Conservation (phyloP, 2,797 vertebrate species). For the Catharus ustulatus region DNA sequence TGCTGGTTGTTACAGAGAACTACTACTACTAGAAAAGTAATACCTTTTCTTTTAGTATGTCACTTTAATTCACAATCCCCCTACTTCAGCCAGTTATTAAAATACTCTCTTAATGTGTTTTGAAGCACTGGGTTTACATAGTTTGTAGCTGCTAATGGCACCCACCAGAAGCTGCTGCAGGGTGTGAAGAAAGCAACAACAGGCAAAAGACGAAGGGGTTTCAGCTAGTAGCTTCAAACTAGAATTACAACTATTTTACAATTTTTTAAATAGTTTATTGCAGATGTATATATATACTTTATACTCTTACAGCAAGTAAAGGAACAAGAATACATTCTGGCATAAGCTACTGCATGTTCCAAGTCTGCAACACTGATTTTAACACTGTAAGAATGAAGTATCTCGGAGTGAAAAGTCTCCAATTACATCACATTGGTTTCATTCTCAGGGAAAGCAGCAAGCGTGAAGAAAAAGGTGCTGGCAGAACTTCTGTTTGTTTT, state of each 20-base stretch:
- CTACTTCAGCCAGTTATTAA: not conserved
- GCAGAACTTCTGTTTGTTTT: constrained; percentile 31
- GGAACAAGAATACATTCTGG: not conserved
- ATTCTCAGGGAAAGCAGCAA: constrained; percentile 10
- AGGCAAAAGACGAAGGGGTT: not conserved
- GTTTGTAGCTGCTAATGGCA: not conserved
- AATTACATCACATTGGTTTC: not conserved
- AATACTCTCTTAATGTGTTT: not conserved
- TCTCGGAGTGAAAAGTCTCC: not conserved
- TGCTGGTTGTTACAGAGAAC: not conserved
- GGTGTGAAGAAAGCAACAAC: not conserved
- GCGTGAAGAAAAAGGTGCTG: not conserved
- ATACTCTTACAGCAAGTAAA: not conserved
- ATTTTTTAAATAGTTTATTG: not conserved
- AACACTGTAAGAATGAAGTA: not conserved
- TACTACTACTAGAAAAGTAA: not conserved
- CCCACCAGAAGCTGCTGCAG: not conserved
- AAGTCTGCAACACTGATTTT: not conserved
- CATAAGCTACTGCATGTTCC: not conserved
- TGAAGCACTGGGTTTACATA: not conserved
- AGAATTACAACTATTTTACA: not conserved
- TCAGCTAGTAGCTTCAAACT: not conserved
- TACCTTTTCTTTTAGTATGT: not conserved
- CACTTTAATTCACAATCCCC: not conserved
- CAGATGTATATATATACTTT: not conserved